A percentile compares a stretch with the other conserved stretches of the same genome.
phyloP scores from a whole-genome alignment of 2,797 vertebrate genomes.

The Squalus acanthias region DNA sequence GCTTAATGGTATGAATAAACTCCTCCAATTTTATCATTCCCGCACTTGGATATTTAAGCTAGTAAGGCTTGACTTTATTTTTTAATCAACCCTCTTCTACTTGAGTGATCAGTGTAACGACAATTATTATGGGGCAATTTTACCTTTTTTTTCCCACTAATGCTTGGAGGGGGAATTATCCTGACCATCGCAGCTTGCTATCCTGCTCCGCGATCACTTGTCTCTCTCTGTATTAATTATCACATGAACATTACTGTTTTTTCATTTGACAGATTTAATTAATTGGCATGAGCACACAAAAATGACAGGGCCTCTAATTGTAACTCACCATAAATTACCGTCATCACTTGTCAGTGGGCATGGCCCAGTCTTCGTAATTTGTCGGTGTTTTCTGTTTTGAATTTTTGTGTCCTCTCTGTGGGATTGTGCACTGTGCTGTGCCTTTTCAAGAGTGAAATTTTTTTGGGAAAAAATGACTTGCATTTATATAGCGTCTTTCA shows the following conservation, averaged over 20 bases:
- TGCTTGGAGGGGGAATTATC: slow-evolving; percentile 43
- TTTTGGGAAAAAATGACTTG: not conserved
- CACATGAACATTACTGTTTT: slow-evolving; percentile 64
- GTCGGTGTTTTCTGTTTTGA: slow-evolving; percentile 50
- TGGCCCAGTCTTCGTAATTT: slow-evolving; percentile 52
- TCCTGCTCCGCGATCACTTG: slow-evolving; percentile 45
- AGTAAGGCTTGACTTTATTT: slow-evolving; percentile 45
- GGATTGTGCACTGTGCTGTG: not conserved
- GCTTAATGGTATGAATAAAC: slow-evolving; percentile 80
- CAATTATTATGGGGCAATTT: slow-evolving; percentile 57
- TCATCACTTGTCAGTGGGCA: slow-evolving; percentile 58
- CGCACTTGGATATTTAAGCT: slow-evolving; percentile 61
- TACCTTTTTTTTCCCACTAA: slow-evolving; percentile 45
- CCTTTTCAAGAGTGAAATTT: not conserved
- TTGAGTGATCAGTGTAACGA: slow-evolving; percentile 60
- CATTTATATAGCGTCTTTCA: not conserved
- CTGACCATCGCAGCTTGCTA: not conserved
- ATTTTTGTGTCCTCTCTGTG: slow-evolving; percentile 46
- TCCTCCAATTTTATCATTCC: slow-evolving; percentile 72
- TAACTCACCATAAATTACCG: slow-evolving; percentile 69
- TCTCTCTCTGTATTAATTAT: slow-evolving; percentile 88
- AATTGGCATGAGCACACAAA: slow-evolving; percentile 70
- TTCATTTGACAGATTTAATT: slow-evolving; percentile 74
- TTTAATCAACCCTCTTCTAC: slow-evolving; percentile 72
- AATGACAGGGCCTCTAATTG: slow-evolving; percentile 85